phyloP scores from a whole-genome alignment of 2,888 invertebrate species.

The Monochamus alternatus region DNA sequence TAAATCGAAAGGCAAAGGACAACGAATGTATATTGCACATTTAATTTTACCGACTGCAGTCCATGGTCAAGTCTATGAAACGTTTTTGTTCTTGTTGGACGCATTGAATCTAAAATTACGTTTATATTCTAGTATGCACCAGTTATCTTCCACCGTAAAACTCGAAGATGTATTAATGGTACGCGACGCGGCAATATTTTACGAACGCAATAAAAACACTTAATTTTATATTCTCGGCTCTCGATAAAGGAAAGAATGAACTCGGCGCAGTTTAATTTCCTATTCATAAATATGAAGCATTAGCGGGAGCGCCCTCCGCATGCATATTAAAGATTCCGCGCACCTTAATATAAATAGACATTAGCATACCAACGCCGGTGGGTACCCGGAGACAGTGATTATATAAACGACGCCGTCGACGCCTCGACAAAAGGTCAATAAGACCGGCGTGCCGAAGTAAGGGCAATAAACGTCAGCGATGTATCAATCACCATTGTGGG shows the following conservation, averaged over 20 bases:
- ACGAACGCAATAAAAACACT: conserved; percentile 14
- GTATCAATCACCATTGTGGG: conserved; percentile 10
- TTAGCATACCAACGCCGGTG: conserved; percentile 43
- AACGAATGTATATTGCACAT: too few relatives aligned
- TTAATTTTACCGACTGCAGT: too few relatives aligned
- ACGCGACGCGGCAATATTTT: background rate
- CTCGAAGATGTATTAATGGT: too few relatives aligned
- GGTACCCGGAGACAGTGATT: conserved; percentile 18
- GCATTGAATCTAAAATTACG: too few relatives aligned
- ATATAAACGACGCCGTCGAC: conserved; percentile 12
- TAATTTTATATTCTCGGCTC: conserved; percentile 15
- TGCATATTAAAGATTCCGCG: conserved; percentile 52
- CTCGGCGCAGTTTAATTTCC: conserved; percentile 54
- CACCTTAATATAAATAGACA: conserved; percentile 53
- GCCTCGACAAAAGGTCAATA: conserved; percentile 21
- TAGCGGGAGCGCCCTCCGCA: conserved; percentile 51
- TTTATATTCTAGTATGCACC: too few relatives aligned
- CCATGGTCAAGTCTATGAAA: too few relatives aligned
- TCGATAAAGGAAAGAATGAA: conserved; percentile 46
- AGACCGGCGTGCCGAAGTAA: conserved; percentile 11
- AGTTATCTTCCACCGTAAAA: too few relatives aligned
- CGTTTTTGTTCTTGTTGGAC: too few relatives aligned
- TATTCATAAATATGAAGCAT: conserved; percentile 56
- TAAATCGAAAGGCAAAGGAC: too few relatives aligned
- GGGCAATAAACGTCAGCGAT: conserved; percentile 20